Percentiles rank a stretch among this genome's conserved stretches.
phyloP scores from a whole-genome alignment of 2,797 vertebrate species.

The Chromis chromis region DNA sequence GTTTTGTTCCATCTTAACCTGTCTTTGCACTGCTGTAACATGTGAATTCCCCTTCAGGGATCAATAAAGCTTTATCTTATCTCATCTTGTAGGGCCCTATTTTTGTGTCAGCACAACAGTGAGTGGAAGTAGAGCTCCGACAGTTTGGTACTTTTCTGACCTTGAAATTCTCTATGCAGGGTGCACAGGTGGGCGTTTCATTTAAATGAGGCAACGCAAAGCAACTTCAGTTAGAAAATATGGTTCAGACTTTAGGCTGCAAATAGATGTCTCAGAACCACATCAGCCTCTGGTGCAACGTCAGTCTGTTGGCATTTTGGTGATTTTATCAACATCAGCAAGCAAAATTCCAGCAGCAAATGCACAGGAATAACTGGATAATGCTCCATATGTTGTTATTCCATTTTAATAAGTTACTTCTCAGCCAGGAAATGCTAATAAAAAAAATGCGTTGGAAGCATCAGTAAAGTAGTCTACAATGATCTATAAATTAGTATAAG shows the following conservation, averaged over 20 bases:
- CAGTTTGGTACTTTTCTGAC: neutral
- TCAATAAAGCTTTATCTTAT: neutral
- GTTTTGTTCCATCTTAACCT: neutral
- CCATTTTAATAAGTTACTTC: neutral
- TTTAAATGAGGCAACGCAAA: neutral
- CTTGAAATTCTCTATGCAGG: neutral
- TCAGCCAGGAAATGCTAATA: neutral
- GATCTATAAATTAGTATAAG: conserved; percentile 9
- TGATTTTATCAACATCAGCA: neutral
- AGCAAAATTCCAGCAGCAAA: neutral
- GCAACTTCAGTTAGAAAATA: neutral
- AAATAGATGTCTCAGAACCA: neutral
- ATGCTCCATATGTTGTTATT: neutral
- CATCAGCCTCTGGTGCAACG: neutral
- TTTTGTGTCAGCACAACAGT: neutral
- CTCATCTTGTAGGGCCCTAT: neutral
- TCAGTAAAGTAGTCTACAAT: neutral
- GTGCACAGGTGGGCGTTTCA: neutral
- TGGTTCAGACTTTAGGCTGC: neutral
- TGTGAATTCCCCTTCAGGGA: neutral
- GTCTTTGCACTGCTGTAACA: neutral
- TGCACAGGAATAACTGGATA: neutral
- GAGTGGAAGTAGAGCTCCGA: neutral
- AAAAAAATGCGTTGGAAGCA: neutral
- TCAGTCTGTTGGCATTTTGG: neutral